Conservation (phyloP, 1,140 invertebrate species). For the Homarus americanus region DNA sequence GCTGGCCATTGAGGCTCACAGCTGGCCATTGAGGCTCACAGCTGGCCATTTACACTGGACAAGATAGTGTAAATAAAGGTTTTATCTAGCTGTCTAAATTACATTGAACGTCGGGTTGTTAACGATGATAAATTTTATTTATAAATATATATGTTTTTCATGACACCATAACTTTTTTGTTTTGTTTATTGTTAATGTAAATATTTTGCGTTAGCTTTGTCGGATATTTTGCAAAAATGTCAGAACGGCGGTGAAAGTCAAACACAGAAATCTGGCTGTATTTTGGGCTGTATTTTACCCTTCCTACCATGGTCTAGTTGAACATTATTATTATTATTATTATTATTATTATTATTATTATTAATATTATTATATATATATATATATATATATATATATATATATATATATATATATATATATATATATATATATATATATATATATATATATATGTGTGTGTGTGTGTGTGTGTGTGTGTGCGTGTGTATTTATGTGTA, state of each 20-base stretch:
- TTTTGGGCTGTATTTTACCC: background rate
- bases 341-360: background rate
- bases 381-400: background rate
- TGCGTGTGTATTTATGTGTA: too few relatives aligned
- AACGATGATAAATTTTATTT: background rate
- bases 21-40: background rate
- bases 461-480: background rate
- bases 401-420: conserved; percentile 17
- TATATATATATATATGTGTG: conserved; percentile 13
- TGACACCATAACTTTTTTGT: conserved; percentile 11
- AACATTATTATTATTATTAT: too few relatives aligned
- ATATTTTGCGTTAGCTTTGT: conserved; percentile 20
- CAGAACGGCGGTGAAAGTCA: conserved; percentile 11
- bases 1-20: too few relatives aligned
- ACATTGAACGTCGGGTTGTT: background rate
- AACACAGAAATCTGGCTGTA: conserved; percentile 28
- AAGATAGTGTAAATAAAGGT: background rate
- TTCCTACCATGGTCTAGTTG: too few relatives aligned
- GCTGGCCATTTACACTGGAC: background rate
- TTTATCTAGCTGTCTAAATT: background rate
- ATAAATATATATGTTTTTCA: background rate
- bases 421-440: conserved; percentile 25
- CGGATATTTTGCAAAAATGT: conserved; percentile 23
- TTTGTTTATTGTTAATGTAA: conserved; percentile 7
- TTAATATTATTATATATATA: background rate